Percentiles rank a stretch among this genome's conserved stretches.
Conservation (phyloP, 2,113 vertebrate genomes). For the Dicerorhinus sumatrensis region DNA sequence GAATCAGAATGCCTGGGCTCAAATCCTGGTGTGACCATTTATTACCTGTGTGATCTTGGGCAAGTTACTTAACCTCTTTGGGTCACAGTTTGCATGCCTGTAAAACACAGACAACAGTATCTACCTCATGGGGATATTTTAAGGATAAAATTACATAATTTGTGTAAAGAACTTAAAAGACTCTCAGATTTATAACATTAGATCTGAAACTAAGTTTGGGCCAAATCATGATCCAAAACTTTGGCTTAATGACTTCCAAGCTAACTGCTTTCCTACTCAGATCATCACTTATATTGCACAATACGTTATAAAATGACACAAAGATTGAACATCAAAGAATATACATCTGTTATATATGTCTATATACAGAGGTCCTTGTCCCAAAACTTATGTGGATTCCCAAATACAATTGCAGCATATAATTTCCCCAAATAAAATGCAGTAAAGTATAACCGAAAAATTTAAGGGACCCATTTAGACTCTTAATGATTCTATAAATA, state of each 20-base stretch:
- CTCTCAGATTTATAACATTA: not conserved
- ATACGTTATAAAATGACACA: not conserved
- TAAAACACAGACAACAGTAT: not conserved
- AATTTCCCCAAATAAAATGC: not conserved
- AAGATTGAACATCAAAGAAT: not conserved
- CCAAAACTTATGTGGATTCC: not conserved
- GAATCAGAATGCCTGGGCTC: not conserved
- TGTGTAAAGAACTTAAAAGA: not conserved
- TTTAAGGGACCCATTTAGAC: not conserved
- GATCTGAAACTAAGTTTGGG: not conserved
- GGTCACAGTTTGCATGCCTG: not conserved
- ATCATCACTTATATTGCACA: not conserved
- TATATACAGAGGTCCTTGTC: not conserved
- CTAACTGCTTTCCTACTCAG: not conserved
- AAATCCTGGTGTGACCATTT: not conserved
- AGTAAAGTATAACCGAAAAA: not conserved
- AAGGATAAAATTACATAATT: not conserved
- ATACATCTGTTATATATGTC: not conserved
- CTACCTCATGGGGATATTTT: not conserved
- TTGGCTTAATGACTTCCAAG: not conserved
- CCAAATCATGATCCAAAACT: not conserved
- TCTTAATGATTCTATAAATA: not conserved
- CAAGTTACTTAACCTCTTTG: not conserved
- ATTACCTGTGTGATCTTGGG: not conserved
- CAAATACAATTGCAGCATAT: not conserved